These are phyloP conservation scores for Choloepus hoffmanni DNA, from an alignment of 2,113 vertebrate species.

Conservation along the genomic window DNA sequence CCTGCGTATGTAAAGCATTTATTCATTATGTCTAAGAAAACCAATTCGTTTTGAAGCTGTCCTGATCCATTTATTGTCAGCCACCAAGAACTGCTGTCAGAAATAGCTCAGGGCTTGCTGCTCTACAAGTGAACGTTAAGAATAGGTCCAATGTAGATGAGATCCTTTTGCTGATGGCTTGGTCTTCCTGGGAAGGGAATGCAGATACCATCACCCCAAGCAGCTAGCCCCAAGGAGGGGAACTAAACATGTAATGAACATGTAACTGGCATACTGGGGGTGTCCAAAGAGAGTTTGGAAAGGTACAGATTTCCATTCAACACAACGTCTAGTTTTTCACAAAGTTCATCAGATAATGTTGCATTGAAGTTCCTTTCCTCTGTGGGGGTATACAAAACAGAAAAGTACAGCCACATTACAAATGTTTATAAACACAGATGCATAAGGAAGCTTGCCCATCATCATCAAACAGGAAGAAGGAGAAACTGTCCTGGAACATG, in stretches of 20 bases:
- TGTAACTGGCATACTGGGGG: background rate
- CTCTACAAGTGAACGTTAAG: constrained; percentile 69
- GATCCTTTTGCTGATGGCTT: background rate
- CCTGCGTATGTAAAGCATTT: background rate
- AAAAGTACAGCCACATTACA: constrained; percentile 55
- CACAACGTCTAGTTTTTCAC: background rate
- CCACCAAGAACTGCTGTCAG: background rate
- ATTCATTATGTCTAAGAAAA: constrained; percentile 61
- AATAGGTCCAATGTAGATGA: background rate
- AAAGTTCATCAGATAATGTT: constrained; percentile 49
- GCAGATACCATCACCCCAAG: background rate
- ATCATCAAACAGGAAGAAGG: background rate
- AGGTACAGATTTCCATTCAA: background rate
- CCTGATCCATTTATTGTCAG: constrained; percentile 18
- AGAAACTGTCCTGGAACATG: constrained; percentile 30
- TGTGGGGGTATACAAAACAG: background rate
- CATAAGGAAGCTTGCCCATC: background rate
- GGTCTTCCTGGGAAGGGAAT: rapidly evolving
- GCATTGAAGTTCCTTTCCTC: constrained; percentile 59
- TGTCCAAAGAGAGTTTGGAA: constrained; percentile 46
- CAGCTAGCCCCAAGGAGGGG: background rate
- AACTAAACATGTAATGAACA: constrained; percentile 21
- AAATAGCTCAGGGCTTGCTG: background rate
- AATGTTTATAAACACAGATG: constrained; percentile 74
- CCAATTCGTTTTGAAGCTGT: constrained; percentile 2